Evolutionary conservation across 2,888 invertebrate genomes (phyloP), one percentile per base, ranked within the genome.

Genomic region (Taenaris catops): DNA sequence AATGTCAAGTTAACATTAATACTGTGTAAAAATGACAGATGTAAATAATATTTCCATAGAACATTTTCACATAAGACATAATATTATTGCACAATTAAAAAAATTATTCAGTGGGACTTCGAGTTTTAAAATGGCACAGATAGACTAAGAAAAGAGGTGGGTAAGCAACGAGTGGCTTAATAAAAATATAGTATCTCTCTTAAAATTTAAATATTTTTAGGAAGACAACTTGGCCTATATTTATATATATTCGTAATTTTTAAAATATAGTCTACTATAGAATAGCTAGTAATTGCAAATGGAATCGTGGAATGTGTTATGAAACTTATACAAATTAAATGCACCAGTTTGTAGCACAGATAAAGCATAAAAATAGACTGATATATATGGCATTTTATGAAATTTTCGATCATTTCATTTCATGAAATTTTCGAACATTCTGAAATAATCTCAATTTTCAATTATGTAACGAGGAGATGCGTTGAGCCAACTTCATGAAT

Each of bases 101-200:
- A 20, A 38, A 21, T n/a, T 8, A 34, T 18, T 38, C 34, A 34
- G 37, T 34, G 34, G 37, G 37, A 23, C 8, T 24, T 8, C 8
- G 3, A 23, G 10, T 36, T 21, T 32, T 34, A 10, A 31, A 44
- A 46, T 46, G 46, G 46, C 46, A 46, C 46, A 36, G 25, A 35
- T 27, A 34, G 46, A 46, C 40, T 43, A 57, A 41, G 53, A 50
- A 52, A 47, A 66, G 75, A 67, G 78, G 76, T 75, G 76, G 78
- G 78, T 51, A 62, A 60, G 53, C 41, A 57, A 55, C 41, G 49
- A 51, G 49, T 32, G 42, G 44, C 44, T 43, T 46, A 42, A 45
- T 53, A 53, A 50, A 53, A 50, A 50, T 51, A 48, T 46, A 49
- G 17, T 54, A 38, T 37, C 42, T 43, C 42, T 41, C 46, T 57